Base-by-base conservation (phyloP, 2,888 invertebrate genomes). In the Cataglyphis altisquamis region DNA sequence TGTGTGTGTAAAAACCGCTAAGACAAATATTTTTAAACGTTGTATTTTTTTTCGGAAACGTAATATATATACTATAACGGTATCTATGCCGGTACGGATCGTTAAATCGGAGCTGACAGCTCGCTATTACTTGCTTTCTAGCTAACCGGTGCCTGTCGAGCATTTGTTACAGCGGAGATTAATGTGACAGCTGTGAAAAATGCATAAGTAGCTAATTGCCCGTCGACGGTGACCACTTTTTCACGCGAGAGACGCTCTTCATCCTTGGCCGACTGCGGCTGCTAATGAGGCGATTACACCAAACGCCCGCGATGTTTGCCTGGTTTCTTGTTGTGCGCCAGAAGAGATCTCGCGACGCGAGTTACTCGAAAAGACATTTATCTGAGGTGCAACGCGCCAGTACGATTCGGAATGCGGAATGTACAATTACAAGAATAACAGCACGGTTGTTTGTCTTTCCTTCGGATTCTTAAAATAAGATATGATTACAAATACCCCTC, bases 341-440 rank as follows among this genome's bases (percentile, higher is more conserved):
- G 32, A 63, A 64, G 77, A 81, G 86, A 86, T 87, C 83, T 77
- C 73, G 64, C 63, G 60, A 75, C 55, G 48, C n/a, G 52, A 64
- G 57, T 45, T 15, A 21, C 52, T 80, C 48, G 52, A 63, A 68
- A 66, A 66, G 80, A 62, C 63, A 81, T 67, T 74, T 67, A 39
- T 52, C 68, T 39, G 25, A 25, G 41, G 29, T 45, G 82, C 68
- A 60, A 39, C 67, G 78, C 48, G 82, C 60, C 39, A 78, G 0
- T 68, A n/a, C 60, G 45, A 80, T 68, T 84, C 80, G 81, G 62
- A 84, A 85, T 67, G 84, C 52, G 64, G 84, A 89, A 80, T 57
- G 82, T 83, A 86, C 80, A 73, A 82, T 85, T 84, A 48, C 73
- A 67, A 85, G 85, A 89, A 82, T 89, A 89, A 89, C 84, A 85